A percentile compares a stretch with the other conserved stretches of the same genome.
Conservation (phyloP, 2,888 invertebrate genomes). For the Catonia carolina region DNA sequence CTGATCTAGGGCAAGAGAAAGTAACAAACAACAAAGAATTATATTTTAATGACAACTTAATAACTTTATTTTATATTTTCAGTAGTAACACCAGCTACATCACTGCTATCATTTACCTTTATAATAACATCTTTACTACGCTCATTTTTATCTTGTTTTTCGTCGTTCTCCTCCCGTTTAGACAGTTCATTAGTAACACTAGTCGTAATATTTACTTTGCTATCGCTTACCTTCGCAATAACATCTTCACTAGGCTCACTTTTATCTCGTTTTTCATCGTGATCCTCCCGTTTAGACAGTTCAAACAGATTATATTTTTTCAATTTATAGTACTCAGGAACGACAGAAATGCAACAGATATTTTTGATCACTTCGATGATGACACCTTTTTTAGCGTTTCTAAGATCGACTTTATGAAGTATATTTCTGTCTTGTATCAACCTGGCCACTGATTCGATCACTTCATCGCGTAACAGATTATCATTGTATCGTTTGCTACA, state of each 20-base stretch:
- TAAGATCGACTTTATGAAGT: conserved; percentile 70
- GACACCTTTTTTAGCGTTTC: conserved; percentile 64
- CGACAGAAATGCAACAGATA: conserved; percentile 70
- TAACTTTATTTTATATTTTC: too few relatives aligned
- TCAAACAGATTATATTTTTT: conserved; percentile 82
- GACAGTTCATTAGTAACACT: too few relatives aligned
- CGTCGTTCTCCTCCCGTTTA: conserved; percentile 28
- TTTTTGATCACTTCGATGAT: conserved; percentile 77
- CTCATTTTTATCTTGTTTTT: not conserved
- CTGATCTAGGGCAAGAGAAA: too few relatives aligned
- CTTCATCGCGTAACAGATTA: conserved; percentile 58
- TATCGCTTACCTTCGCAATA: conserved; percentile 1
- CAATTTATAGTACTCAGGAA: conserved; percentile 68
- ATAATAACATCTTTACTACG: conserved; percentile 2
- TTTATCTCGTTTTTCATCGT: not conserved
- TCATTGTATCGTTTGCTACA: conserved; percentile 64
- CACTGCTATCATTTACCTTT: too few relatives aligned
- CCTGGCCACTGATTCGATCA: conserved; percentile 67
- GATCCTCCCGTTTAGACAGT: conserved; percentile 39
- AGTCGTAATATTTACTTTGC: too few relatives aligned
- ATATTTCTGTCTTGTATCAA: conserved; percentile 61
- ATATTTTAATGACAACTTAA: too few relatives aligned
- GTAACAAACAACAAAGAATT: too few relatives aligned
- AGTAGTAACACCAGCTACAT: too few relatives aligned
- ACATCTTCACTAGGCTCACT: conserved; percentile 3